Evolutionary conservation across 2,113 vertebrate species (phyloP), one percentile per base, ranked within the genome.

Genomic region (Eleginops maclovinus): DNA sequence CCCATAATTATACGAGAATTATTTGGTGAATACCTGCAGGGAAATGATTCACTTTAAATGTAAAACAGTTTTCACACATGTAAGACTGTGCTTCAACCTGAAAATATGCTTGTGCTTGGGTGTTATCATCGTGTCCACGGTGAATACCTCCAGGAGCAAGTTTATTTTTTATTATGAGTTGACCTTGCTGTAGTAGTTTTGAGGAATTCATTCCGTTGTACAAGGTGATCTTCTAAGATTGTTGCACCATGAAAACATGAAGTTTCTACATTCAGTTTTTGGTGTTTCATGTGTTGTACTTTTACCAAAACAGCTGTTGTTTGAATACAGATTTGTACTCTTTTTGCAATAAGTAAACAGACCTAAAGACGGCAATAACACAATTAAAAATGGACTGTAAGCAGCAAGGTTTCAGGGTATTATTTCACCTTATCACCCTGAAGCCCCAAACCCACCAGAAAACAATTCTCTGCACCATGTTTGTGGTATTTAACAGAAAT

Each of bases 401-500:
- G 44, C 49, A 24, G 43, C 46, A 60, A 41, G 7, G 6, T 8
- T 36, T 36, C 8, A 36, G 21, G 46, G n/a, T 62, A 41, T 15
- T n/a, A 36, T 71, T 59, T 62, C 53, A 78, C 41, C 22, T n/a
- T 26, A 63, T 21, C 40, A 26, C 4, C 16, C n/a, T 26, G 44
- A 40, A 64, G 55, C 51, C 16, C 3, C 40, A n/a, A 55, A 49
- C 17, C n/a, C 24, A 40, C 44, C 6, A 7, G 40, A 75, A 81
- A 66, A 56, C 58, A 53, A 63, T 36, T 86, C 43, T 26, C 69
- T 17, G 46, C 19, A 24, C 56, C 62, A 69, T 88, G 85, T 88
- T 83, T 84, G 86, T 78, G 85, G 87, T 93, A 91, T 90, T 92
- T 87, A 82, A 87, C 72, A 60, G 56, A 85, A 85, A 73, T 53